Conservation (phyloP, 2,113 vertebrate species). For the Suncus etruscus region DNA sequence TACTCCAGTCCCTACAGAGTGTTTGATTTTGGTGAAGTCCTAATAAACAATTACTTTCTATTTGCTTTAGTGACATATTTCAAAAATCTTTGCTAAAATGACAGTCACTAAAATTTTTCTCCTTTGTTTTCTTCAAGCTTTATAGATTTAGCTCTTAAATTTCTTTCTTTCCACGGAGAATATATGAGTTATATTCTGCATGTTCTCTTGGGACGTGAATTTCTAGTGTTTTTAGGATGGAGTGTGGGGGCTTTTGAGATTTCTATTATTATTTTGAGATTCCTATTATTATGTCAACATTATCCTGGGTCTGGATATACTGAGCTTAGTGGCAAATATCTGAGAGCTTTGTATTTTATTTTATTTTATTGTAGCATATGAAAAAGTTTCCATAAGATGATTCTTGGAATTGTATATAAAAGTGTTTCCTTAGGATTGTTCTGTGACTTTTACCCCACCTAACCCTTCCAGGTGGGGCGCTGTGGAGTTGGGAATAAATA, state of each 20-base stretch:
- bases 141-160: conserved; percentile 38
- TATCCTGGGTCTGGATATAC: conserved; percentile 6
- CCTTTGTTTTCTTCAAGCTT: conserved; percentile 21
- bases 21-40: conserved; percentile 58
- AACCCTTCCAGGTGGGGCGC: no score
- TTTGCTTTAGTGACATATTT: conserved; percentile 44
- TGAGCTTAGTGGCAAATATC: no score
- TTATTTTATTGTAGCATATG: no score
- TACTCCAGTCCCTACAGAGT: no score
- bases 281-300: not conserved
- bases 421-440: no score
- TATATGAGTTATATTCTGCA: not conserved
- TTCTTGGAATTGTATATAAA: no score
- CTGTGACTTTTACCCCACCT: no score
- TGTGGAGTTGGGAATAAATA: no score
- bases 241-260: not conserved
- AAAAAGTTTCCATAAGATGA: no score
- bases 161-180: not conserved
- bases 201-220: conserved; percentile 6
- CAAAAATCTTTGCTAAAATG: conserved; percentile 50
- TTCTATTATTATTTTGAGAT: conserved; percentile 3
- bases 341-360: no score
- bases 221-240: conserved; percentile 1
- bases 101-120: not conserved
- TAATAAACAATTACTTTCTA: not conserved